Base-by-base conservation (phyloP, 2,888 invertebrate species). In the Patella depressa region DNA sequence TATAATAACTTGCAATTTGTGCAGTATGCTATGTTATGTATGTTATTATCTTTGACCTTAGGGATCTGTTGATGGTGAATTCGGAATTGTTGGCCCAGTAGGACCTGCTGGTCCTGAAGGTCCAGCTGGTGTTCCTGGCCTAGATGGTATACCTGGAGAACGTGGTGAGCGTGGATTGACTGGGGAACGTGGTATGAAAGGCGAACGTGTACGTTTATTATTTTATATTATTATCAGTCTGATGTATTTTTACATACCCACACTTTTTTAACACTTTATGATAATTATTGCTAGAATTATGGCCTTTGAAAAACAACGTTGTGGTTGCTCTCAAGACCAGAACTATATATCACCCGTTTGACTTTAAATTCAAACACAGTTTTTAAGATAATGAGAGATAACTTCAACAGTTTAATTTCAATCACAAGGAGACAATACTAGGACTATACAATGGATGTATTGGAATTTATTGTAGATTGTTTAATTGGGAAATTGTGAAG, bases 61-160 rank as follows among this genome's bases (percentile, higher is more conserved):
- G 74, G 15, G n/a, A 14, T 75, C 75, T 19, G 71, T 55, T n/a
- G 75, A 75, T 71, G 71, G 55, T 17, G 75, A 70, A 53, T 2
- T 77, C 4, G 86, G 86, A 71, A 75, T 77, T 5, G 72, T 73
- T n/a, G 85, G 85, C 12, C 70, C 71, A 17, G 73, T 74, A 15
- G 85, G 85, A 7, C 76, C 78, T 9, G 73, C 75, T 54, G 84
- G 84, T 14, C 72, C 75, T n/a, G 65, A 74, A 53, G 84, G 84
- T 4, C 19, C 73, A 29, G 77, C 76, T 5, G 84, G 84, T 2
- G 70, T 57, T 24, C 54, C 78, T 57, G 85, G 83, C 1, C 19
- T 29, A 73, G 73, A 76, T 57, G 86, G 86, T 29, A 54, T 57
- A 29, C 53, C 29, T 29, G 85, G 85, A n/a, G 59, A 65, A 12